phyloP scores from a whole-genome alignment of 2,888 invertebrate species.

The Acleris literana region DNA sequence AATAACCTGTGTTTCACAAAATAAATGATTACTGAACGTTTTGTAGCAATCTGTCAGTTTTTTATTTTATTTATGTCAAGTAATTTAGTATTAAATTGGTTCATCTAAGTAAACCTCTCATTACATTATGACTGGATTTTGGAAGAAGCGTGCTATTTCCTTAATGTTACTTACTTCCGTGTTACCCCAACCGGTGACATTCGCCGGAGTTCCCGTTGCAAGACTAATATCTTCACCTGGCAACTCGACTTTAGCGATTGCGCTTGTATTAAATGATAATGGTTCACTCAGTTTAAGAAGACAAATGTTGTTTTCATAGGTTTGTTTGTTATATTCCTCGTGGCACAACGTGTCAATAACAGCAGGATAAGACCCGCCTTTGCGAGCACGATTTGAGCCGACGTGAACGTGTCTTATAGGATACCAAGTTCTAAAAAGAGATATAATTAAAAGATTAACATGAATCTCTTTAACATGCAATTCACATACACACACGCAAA shows the following conservation, averaged over 20 bases:
- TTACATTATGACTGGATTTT: no score
- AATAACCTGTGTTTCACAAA: no score
- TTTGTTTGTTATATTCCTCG: not conserved
- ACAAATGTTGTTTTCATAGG: conserved; percentile 2
- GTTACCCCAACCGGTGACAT: not conserved
- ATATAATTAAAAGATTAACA: not conserved
- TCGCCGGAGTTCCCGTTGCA: not conserved
- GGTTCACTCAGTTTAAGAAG: conserved; percentile 3
- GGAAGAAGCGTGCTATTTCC: no score
- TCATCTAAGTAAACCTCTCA: not conserved
- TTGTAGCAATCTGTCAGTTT: no score
- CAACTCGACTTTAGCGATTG: conserved; percentile 2
- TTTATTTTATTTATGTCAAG: no score
- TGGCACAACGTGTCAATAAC: conserved; percentile 9
- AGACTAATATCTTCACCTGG: not conserved
- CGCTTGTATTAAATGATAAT: not conserved
- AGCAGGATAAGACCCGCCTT: conserved; percentile 45
- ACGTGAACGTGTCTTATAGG: conserved; percentile 46
- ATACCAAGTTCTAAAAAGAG: conserved; percentile 7
- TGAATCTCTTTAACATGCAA: no score
- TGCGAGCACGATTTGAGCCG: conserved; percentile 43
- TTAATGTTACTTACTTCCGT: not conserved
- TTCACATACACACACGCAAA: no score
- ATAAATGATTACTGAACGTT: no score
- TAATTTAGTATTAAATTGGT: no score